A percentile compares a stretch with the other conserved stretches of the same genome.
These are phyloP conservation scores for Myanophis thanlyinensis DNA, from an alignment of 2,113 vertebrate genomes.

Conservation along the genomic window DNA sequence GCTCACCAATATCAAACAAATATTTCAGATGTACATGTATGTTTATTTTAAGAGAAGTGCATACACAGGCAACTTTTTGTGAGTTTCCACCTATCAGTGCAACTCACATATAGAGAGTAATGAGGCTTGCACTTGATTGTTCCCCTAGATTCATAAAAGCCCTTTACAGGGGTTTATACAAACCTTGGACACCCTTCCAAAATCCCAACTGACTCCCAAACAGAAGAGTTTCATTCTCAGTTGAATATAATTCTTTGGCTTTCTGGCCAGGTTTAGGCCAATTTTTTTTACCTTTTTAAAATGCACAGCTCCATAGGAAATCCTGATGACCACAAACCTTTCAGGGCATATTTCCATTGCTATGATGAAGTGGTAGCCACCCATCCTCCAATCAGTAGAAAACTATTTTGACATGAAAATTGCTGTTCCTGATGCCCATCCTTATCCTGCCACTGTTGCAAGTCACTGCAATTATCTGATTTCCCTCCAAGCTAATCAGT, in stretches of 20 bases:
- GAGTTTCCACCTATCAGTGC: neutral
- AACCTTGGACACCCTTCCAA: neutral
- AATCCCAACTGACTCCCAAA: neutral
- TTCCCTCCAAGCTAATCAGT: neutral
- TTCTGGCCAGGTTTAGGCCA: neutral
- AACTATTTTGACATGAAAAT: neutral
- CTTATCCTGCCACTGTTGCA: neutral
- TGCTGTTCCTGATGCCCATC: neutral
- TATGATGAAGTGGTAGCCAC: neutral
- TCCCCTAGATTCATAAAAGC: neutral
- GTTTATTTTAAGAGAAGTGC: neutral
- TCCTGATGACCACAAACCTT: neutral
- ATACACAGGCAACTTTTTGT: neutral
- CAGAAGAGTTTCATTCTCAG: neutral
- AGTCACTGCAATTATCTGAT: neutral
- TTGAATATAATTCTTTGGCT: neutral
- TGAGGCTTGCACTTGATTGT: neutral
- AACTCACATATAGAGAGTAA: neutral
- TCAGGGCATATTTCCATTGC: neutral
- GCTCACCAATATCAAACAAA: neutral
- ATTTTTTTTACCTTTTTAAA: neutral
- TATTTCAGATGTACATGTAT: neutral
- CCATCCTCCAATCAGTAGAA: neutral
- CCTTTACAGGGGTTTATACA: neutral
- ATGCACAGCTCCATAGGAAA: neutral